Conservation (phyloP, 2,888 invertebrate genomes). For the Epirrhoe alternata region DNA sequence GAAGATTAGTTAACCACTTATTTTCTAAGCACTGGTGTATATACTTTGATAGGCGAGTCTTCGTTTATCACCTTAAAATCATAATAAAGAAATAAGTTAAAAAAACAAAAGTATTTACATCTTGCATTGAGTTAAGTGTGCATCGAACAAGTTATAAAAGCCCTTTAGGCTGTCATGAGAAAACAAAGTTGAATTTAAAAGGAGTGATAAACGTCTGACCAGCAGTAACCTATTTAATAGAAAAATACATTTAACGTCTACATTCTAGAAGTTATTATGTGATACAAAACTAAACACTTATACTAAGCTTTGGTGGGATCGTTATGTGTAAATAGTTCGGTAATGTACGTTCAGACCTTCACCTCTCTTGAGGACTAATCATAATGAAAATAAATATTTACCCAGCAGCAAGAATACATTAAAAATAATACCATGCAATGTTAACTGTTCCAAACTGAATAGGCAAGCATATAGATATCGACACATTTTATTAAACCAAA, state of each 20-base stretch:
- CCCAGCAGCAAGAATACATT: slow-evolving; percentile 7
- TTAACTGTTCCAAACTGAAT: slow-evolving; percentile 13
- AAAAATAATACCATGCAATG: slow-evolving; percentile 17
- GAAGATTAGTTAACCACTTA: slow-evolving; percentile 13
- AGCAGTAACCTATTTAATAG: slow-evolving; percentile 46
- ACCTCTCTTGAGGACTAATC: slow-evolving; percentile 40
- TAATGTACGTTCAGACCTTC: slow-evolving; percentile 56
- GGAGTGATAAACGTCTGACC: slow-evolving; percentile 21
- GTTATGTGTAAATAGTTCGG: slow-evolving; percentile 75
- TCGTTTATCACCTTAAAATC: slow-evolving; percentile 40
- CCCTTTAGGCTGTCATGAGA: not conserved
- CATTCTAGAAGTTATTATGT: slow-evolving; percentile 59
- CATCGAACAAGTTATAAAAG: slow-evolving; percentile 1
- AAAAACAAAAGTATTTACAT: slow-evolving; percentile 11
- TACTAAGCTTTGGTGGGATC: slow-evolving; percentile 84
- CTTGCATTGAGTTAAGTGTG: slow-evolving; percentile 9
- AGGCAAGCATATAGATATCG: slow-evolving; percentile 22
- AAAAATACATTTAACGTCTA: slow-evolving; percentile 61
- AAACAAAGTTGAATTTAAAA: not conserved
- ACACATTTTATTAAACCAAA: slow-evolving; percentile 1
- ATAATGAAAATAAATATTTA: slow-evolving; percentile 26
- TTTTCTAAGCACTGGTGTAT: slow-evolving; percentile 40
- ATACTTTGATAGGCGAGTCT: slow-evolving; percentile 26
- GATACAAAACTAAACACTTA: slow-evolving; percentile 75
- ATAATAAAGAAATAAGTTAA: not conserved